Base-by-base conservation (phyloP, 92 coral and sea anemone species). In the Heliopora coerulea region DNA sequence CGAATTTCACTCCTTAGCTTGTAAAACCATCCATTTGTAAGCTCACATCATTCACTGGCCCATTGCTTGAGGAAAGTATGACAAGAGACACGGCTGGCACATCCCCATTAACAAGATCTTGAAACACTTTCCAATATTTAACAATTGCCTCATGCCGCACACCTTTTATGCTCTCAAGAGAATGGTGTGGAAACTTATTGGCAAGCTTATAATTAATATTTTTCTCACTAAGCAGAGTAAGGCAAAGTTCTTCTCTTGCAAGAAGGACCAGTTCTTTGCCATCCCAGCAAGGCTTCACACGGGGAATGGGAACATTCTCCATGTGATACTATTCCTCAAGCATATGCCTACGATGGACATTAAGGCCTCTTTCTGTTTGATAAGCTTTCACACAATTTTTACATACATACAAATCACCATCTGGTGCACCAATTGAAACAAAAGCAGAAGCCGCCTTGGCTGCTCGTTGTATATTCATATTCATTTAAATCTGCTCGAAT, bases 181-280 rank as follows among this genome's bases (percentile, higher is more conserved):
- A 6, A 46, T n/a, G n/a, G 14, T 3, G 2, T 3, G 52, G 52
- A 46, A 46, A 46, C 52, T 6, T 2, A 10, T 46, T 10, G 52
- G 7, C 14, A n/a, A 46, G 52, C 14, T 2, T n/a, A 6, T 46
- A n/a, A n/a, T 46, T 46, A n/a, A 46, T 7, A n/a, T 46, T 46
- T 8, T n/a, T 10, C 7, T 6, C 52, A 46, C 52, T n/a, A 7
- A 6, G 14, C 2, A 6, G 14, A 15, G 54, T 18, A 49, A 54
- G 18, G 29, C 65, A 29, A 42, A 37, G 56, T 40, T 65, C 62
- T 9, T 56, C 63, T 42, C 61, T 0, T 6, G 80, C 83, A 37
- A 79, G 15, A 1, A 79, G 24, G 1, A 79, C 68, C 54, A 70
- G 39, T 20, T 80, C 84, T 49, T 80, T 72, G 3, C 30, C 26